These are phyloP conservation scores for Cosmorhoe ocellata DNA, from an alignment of 2,888 invertebrate genomes.

Conservation along the genomic window DNA sequence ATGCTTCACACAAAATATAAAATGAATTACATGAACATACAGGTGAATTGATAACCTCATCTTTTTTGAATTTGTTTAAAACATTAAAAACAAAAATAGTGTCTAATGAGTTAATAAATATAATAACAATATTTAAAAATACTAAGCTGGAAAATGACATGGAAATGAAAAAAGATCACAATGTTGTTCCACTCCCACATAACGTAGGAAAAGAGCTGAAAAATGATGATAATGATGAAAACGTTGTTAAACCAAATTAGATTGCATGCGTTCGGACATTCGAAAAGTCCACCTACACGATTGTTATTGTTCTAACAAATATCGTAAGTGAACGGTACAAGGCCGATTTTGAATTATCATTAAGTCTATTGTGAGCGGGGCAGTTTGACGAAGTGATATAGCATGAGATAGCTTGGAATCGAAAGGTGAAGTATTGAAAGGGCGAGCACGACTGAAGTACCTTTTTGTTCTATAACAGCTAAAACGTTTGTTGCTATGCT, in stretches of 20 bases:
- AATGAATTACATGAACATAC: too few relatives aligned
- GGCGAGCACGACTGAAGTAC: conserved; percentile 53
- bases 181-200: too few relatives aligned
- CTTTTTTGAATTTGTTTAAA: too few relatives aligned
- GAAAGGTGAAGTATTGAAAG: conserved; percentile 53
- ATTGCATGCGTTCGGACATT: conserved; percentile 42
- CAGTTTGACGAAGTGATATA: conserved; percentile 60
- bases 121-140: too few relatives aligned
- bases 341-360: conserved; percentile 55
- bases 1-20: too few relatives aligned
- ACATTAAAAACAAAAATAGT: too few relatives aligned
- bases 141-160: too few relatives aligned
- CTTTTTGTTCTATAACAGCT: conserved; percentile 20
- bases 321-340: conserved; percentile 66
- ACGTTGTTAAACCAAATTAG: conserved; percentile 39
- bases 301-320: conserved; percentile 58
- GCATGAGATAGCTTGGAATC: conserved; percentile 50
- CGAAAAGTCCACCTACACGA: conserved; percentile 42
- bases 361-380: conserved; percentile 55
- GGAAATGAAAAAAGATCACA: too few relatives aligned
- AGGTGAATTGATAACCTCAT: too few relatives aligned
- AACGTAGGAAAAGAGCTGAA: too few relatives aligned
- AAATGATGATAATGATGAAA: too few relatives aligned
- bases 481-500: conserved; percentile 1
- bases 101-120: too few relatives aligned